These are phyloP conservation scores for Epizoanthus illoricatus DNA, from an alignment of 92 coral and sea anemone species.

Conservation along the genomic window DNA sequence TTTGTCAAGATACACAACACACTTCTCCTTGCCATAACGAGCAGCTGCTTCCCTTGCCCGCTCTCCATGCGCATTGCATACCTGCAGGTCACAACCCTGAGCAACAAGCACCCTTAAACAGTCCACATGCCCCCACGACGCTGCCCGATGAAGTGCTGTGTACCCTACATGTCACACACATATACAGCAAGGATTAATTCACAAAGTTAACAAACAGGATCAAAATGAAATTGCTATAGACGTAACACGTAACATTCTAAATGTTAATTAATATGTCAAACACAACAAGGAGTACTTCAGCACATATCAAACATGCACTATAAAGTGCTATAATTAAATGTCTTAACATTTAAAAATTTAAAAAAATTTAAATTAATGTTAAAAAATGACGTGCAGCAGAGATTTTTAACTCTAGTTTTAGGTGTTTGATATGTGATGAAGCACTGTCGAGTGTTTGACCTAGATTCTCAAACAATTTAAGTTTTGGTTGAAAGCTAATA, in stretches of 20 bases:
- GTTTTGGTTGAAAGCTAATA: too few relatives aligned
- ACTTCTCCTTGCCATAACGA: slow-evolving; percentile 69
- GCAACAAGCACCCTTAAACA: slow-evolving; percentile 74
- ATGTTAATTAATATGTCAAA: too few relatives aligned
- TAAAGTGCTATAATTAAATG: too few relatives aligned
- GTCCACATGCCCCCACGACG: slow-evolving; percentile 87
- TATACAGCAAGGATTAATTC: neutral
- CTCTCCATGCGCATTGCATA: slow-evolving; percentile 79
- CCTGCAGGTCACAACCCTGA: slow-evolving; percentile 80
- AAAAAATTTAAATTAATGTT: too few relatives aligned
- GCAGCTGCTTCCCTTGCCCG: slow-evolving; percentile 95
- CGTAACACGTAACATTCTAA: neutral
- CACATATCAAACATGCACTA: too few relatives aligned
- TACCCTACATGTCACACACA: slow-evolving; percentile 54
- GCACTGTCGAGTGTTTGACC: too few relatives aligned
- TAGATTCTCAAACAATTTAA: too few relatives aligned
- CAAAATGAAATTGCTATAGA: neutral
- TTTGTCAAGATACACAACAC: slow-evolving; percentile 80
- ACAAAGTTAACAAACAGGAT: neutral
- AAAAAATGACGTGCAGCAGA: too few relatives aligned
- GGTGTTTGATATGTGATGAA: too few relatives aligned
- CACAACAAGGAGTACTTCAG: too few relatives aligned
- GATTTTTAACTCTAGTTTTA: too few relatives aligned
- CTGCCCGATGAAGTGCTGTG: slow-evolving; percentile 90
- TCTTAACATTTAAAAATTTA: too few relatives aligned